A percentile compares a stretch with the other conserved stretches of the same genome.
Evolutionary conservation across 2,797 vertebrate species (phyloP).

Genomic region (Chelidonichthys spinosus): DNA sequence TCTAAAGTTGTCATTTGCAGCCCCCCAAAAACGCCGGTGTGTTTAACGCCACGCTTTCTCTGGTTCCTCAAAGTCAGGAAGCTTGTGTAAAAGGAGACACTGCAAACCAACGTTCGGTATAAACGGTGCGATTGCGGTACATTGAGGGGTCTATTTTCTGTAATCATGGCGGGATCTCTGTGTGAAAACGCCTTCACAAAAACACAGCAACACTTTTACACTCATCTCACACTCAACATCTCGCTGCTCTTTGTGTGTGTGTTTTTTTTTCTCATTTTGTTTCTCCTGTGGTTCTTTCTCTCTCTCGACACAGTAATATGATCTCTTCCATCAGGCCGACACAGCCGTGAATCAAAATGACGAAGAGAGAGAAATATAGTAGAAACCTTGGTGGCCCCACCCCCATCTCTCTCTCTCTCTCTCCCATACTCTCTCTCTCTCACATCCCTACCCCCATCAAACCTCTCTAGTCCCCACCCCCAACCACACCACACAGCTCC

Average conservation of each 20-base stretch:
- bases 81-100: too few species aligned
- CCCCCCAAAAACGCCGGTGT: too few species aligned
- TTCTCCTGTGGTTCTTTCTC: neutral
- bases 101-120: too few species aligned
- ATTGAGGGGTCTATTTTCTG: too few species aligned
- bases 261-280: slow-evolving; percentile 3
- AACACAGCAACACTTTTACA: slow-evolving; percentile 10
- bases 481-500: slow-evolving; percentile 53
- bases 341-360: slow-evolving; percentile 81
- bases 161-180: too few species aligned
- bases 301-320: slow-evolving; percentile 66
- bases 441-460: too few species aligned
- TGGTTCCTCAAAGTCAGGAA: too few species aligned
- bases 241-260: slow-evolving; percentile 6
- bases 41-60: too few species aligned
- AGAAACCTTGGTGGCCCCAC: slow-evolving; percentile 79
- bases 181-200: neutral
- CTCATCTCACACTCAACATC: neutral
- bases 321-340: slow-evolving; percentile 75
- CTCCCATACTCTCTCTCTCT: slow-evolving; percentile 60
- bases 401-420: slow-evolving; percentile 61
- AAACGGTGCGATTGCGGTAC: too few species aligned
- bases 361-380: slow-evolving; percentile 81
- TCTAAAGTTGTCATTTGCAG: too few species aligned
- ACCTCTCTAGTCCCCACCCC: slow-evolving; percentile 70